phyloP scores from a whole-genome alignment of 2,797 vertebrate species.

The Tragelaphus eurycerus region DNA sequence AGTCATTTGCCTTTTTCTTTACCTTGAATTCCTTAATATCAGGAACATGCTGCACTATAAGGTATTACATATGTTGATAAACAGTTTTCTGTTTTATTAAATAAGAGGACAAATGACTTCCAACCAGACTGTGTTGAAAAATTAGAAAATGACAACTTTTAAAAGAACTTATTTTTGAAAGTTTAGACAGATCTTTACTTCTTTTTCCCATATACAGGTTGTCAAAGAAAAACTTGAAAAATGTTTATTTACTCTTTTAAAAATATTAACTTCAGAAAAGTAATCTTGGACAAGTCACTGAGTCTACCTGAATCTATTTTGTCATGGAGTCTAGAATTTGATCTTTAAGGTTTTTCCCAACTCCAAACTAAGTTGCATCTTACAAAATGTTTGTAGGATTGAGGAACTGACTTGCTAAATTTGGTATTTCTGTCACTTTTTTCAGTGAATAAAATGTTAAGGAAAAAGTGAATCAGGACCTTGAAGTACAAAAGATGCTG shows the following conservation, averaged over 20 bases:
- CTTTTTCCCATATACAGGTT: not conserved
- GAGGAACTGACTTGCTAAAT: not conserved
- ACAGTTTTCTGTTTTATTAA: not conserved
- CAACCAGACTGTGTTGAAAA: not conserved
- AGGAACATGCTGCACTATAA: not conserved
- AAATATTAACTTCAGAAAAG: not conserved
- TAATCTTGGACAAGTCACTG: not conserved
- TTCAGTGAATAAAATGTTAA: not conserved
- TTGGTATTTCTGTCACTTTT: not conserved
- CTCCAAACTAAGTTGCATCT: not conserved
- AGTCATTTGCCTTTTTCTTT: conserved; percentile 29
- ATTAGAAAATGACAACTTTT: conserved; percentile 36
- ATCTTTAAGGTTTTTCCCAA: not conserved
- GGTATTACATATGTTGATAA: conserved; percentile 37
- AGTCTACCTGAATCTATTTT: not conserved
- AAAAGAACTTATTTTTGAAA: not conserved
- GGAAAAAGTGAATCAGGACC: not conserved
- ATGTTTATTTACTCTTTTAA: not conserved
- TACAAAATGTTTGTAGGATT: not conserved
- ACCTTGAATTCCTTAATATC: not conserved
- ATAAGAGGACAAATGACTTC: not conserved
- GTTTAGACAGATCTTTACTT: not conserved
- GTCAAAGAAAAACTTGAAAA: conserved; percentile 13
- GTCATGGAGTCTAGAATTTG: not conserved
- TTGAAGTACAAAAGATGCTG: not conserved